phyloP scores from a whole-genome alignment of 1,140 invertebrate species.

The Aporrectodea caliginosa region DNA sequence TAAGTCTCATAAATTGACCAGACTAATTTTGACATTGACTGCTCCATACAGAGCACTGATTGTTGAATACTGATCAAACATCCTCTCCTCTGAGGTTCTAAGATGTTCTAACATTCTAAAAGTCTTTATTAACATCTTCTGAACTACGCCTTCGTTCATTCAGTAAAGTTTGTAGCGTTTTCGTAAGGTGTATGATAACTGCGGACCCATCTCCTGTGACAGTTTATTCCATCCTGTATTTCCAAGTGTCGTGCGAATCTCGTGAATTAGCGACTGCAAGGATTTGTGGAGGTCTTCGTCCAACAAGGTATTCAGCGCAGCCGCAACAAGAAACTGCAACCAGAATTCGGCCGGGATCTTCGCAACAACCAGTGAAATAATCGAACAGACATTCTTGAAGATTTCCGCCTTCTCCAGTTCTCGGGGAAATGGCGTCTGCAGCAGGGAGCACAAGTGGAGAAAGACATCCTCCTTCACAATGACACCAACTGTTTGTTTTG shows the following conservation, averaged over 20 bases:
- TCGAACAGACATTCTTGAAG: slow-evolving; percentile 21
- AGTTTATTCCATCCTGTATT: slow-evolving; percentile 24
- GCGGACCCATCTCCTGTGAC: slow-evolving; percentile 8
- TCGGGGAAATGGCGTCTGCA: slow-evolving; percentile 19
- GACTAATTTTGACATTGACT: too few relatives aligned
- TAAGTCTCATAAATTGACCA: too few relatives aligned
- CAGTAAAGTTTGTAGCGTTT: slow-evolving; percentile 27
- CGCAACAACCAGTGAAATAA: slow-evolving; percentile 2
- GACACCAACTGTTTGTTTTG: slow-evolving; percentile 6
- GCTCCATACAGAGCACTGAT: too few relatives aligned
- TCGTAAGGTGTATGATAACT: slow-evolving; percentile 14
- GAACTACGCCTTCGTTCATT: too few relatives aligned
- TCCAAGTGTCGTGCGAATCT: slow-evolving; percentile 10
- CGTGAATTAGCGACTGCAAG: neutral
- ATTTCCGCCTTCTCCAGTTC: slow-evolving; percentile 13
- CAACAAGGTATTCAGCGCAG: neutral
- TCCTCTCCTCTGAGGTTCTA: too few relatives aligned
- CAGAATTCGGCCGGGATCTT: slow-evolving; percentile 15
- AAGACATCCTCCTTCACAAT: slow-evolving; percentile 24
- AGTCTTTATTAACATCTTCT: too few relatives aligned
- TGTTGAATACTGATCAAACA: too few relatives aligned
- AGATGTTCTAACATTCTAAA: too few relatives aligned
- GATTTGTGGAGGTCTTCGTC: slow-evolving; percentile 1
- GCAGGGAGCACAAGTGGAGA: slow-evolving; percentile 17
- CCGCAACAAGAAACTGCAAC: slow-evolving; percentile 14